phyloP scores from a whole-genome alignment of 2,888 invertebrate genomes.

The Torymus auratus region DNA sequence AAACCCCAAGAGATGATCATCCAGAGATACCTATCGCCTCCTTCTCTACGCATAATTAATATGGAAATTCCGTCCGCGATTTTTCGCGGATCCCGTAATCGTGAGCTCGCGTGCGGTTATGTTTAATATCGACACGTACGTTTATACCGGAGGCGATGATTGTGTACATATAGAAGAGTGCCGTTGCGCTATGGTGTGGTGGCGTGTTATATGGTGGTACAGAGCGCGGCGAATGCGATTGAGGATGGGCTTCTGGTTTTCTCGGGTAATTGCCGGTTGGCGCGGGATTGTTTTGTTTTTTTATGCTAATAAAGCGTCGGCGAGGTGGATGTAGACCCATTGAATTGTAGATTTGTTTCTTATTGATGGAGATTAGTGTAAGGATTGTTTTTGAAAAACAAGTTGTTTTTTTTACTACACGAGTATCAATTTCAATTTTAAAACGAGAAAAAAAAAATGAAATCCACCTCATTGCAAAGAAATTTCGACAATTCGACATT shows the following conservation, averaged over 20 bases:
- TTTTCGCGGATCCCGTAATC: slow-evolving; percentile 31
- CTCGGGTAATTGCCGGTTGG: background rate
- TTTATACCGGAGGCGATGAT: too few species aligned
- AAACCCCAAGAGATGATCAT: slow-evolving; percentile 15
- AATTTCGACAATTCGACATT: too few species aligned
- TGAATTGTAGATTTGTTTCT: too few species aligned
- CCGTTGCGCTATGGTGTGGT: too few species aligned
- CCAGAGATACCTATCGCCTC: background rate
- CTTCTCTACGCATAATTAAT: slow-evolving; percentile 45
- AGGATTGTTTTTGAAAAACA: too few species aligned
- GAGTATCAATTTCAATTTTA: too few species aligned
- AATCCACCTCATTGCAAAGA: too few species aligned
- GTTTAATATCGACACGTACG: background rate
- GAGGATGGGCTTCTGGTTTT: background rate
- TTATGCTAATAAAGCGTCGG: background rate
- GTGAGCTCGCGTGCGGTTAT: background rate
- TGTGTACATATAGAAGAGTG: too few species aligned
- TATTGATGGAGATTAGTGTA: too few species aligned
- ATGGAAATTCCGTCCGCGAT: slow-evolving; percentile 53
- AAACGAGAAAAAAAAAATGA: too few species aligned
- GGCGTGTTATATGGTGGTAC: too few species aligned
- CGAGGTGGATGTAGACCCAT: background rate
- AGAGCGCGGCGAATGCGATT: background rate
- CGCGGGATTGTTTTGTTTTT: background rate
- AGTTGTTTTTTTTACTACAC: too few species aligned